Evolutionary conservation across 2,888 invertebrate species (phyloP).

Genomic region (Drosophila affinis): DNA sequence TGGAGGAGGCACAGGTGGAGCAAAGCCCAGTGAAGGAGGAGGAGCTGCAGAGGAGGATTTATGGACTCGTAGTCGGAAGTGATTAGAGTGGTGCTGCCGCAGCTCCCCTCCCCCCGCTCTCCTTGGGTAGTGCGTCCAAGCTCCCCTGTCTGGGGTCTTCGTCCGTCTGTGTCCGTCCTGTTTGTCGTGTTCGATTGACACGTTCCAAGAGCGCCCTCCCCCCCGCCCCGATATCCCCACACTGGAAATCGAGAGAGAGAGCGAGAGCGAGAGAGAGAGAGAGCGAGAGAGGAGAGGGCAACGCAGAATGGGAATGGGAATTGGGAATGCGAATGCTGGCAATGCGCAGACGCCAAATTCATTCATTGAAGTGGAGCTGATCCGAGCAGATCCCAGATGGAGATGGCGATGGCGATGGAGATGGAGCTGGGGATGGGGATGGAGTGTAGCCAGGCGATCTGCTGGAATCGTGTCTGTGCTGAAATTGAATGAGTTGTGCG

Average conservation of each 20-base stretch:
- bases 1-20: neutral
- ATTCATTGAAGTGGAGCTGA: slow-evolving; percentile 59
- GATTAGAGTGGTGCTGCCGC: slow-evolving; percentile 50
- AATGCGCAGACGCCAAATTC: slow-evolving; percentile 69
- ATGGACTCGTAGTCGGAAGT: slow-evolving; percentile 74
- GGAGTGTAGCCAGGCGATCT: slow-evolving; percentile 7
- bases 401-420: neutral
- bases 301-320: slow-evolving; percentile 46
- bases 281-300: slow-evolving; percentile 2
- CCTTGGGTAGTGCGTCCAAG: slow-evolving; percentile 46
- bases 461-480: slow-evolving; percentile 72
- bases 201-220: slow-evolving; percentile 64
- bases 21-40: neutral
- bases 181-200: slow-evolving; percentile 69
- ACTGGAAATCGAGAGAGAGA: slow-evolving; percentile 19
- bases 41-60: slow-evolving; percentile 50
- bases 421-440: neutral
- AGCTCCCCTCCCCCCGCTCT: slow-evolving; percentile 8
- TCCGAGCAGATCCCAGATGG: neutral
- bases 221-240: slow-evolving; percentile 42
- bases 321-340: slow-evolving; percentile 54
- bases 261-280: slow-evolving; percentile 22
- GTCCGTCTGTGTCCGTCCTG: slow-evolving; percentile 24
- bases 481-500: slow-evolving; percentile 80
- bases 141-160: slow-evolving; percentile 1